Base-by-base conservation (phyloP, 2,888 invertebrate species). In the Papilio demoleus region DNA sequence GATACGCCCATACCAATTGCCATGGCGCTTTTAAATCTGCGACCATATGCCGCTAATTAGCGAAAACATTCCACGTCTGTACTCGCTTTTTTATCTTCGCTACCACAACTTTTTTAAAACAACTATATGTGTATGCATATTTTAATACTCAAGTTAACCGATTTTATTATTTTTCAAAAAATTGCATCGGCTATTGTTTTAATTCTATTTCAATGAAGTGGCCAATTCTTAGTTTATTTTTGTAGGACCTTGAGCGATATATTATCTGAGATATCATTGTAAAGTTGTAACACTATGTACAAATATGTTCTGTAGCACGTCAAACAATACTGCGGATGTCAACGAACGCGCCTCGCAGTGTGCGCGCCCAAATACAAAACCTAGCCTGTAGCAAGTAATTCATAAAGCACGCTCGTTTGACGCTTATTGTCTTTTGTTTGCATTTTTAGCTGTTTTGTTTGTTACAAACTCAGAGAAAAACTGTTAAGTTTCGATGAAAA, bases 1-100 rank as follows among this genome's bases (percentile, higher is more conserved):
- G 86, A 86, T 89, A 82, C 80, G 79, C 76, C 75, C 76, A 76
- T 80, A 76, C 79, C 72, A 80, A 82, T 80, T 82, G 45, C 63
- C 62, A 61, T 62, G 40, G 19, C 34, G 34, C 36, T 68, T 58
- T 62, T 62, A 53, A 61, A 42, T 67, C 53, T 9, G 14, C 38
- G 27, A 40, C 61, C 47, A 40, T 38, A 24, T 6, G 9, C 27
- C 8, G 50, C 40, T 53, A 50, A 67, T 50, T 67, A 19, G 31
- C 19, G 14, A 38, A 67, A 53, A 60, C 12, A 58, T 12, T 42
- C 58, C 31, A 24, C 9, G 34, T 42, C 59, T 38, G 31, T 66
- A 17, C 17, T 34, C 11, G 24, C 42, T 40, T 19, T 58, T 59
- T 47, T 27, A 34, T 66, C 42, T 47, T 36, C 22, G 27, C 27